Conservation (phyloP, 2,113 vertebrate genomes). For the Oryzias curvinotus region DNA sequence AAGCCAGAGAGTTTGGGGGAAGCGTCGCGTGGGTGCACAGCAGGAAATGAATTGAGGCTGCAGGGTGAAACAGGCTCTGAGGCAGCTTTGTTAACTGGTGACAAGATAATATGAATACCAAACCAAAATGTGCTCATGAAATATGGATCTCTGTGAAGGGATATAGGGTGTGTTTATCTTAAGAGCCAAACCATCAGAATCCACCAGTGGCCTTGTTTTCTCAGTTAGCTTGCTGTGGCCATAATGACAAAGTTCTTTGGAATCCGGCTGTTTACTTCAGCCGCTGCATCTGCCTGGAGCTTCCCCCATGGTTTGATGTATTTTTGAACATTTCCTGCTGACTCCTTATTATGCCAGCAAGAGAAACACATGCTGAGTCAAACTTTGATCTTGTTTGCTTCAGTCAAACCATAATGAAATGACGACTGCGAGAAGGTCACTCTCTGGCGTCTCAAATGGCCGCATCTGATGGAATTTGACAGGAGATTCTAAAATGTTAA, state of each 20-base stretch:
- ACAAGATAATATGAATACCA: conserved; percentile 48
- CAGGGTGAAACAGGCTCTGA: conserved; percentile 25
- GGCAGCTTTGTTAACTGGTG: conserved; percentile 49
- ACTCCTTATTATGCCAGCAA: not conserved
- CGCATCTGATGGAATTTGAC: too few species aligned
- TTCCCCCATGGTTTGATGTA: not conserved
- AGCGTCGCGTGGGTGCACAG: conserved; percentile 9
- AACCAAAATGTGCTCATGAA: conserved; percentile 51
- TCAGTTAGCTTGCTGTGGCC: not conserved
- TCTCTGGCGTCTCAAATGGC: not conserved
- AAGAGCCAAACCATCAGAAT: conserved; percentile 24
- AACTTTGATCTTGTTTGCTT: not conserved
- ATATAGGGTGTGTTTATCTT: conserved; percentile 35
- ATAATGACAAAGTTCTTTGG: conserved; percentile 22
- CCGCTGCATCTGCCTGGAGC: conserved; percentile 11
- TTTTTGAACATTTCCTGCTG: conserved; percentile 17
- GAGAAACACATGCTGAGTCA: not conserved
- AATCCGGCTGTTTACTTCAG: conserved; percentile 19
- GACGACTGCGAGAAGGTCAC: not conserved
- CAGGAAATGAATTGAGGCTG: conserved; percentile 33
- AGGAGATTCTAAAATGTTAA: too few species aligned
- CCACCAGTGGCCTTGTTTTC: conserved; percentile 31
- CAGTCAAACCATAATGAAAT: not conserved
- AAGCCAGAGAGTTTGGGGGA: conserved; percentile 14
- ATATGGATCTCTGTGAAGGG: conserved; percentile 47